phyloP scores from a whole-genome alignment of 1,140 invertebrate species.

The Apis mellifera region Amel_HAv3.1 CM009933.2:6501501-6502000 shows the following conservation, averaged over 20 bases:
- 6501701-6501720: background rate
- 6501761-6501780: background rate
- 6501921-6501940: fast-evolving
- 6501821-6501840: background rate
- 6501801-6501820: background rate
- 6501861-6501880: background rate
- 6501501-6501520: background rate
- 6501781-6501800: background rate
- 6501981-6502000: background rate
- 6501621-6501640: background rate
- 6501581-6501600: no score
- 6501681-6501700: background rate
- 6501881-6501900: background rate
- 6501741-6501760: conserved; percentile 3
- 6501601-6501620: conserved; percentile 25
- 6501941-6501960: no score
- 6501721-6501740: background rate
- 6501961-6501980: background rate
- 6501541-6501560: background rate
- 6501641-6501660: background rate
- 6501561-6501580: background rate
- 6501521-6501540: background rate
- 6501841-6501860: background rate
- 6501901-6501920: no score
- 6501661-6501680: background rate